phyloP scores from a whole-genome alignment of 2,113 vertebrate genomes.

The Isichthys henryi region DNA sequence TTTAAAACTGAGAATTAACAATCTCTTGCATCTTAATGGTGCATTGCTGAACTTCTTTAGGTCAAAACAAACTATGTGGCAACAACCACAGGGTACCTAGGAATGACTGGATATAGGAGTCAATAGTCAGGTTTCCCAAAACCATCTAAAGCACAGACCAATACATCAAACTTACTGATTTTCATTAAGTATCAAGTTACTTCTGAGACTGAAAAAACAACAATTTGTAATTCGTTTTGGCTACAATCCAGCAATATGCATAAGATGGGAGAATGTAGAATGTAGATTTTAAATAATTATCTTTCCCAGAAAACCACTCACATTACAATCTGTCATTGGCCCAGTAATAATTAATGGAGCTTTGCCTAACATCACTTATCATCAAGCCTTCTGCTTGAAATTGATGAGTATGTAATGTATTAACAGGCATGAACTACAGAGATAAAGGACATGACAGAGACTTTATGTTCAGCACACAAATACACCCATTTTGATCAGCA shows the following conservation, averaged over 20 bases:
- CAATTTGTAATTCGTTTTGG: slow-evolving; percentile 66
- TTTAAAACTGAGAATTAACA: not conserved
- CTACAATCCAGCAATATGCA: slow-evolving; percentile 48
- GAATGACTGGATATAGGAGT: not conserved
- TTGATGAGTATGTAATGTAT: slow-evolving; percentile 27
- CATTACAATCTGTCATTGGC: slow-evolving; percentile 34
- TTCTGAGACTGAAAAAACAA: slow-evolving; percentile 46
- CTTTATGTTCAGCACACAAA: not conserved
- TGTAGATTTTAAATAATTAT: slow-evolving; percentile 49
- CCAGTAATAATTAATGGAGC: slow-evolving; percentile 44
- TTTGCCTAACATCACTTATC: slow-evolving; percentile 26
- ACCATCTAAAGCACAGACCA: slow-evolving; percentile 50
- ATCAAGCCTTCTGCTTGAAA: slow-evolving; percentile 29
- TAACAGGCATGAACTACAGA: slow-evolving; percentile 38
- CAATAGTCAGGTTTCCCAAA: not conserved
- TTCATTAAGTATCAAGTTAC: slow-evolving; percentile 58
- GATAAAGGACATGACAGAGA: slow-evolving; percentile 27
- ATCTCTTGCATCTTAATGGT: not conserved
- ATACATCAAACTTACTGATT: slow-evolving; percentile 49
- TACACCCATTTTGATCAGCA: not conserved
- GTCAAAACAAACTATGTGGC: not conserved
- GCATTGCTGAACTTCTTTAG: not conserved
- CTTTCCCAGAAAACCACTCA: slow-evolving; percentile 35
- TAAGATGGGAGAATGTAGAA: slow-evolving; percentile 46
- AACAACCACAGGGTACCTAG: not conserved